Percentiles rank a stretch among this genome's conserved stretches.
phyloP scores from a whole-genome alignment of 1,140 invertebrate species.

The Neocloeon triangulifer region DNA sequence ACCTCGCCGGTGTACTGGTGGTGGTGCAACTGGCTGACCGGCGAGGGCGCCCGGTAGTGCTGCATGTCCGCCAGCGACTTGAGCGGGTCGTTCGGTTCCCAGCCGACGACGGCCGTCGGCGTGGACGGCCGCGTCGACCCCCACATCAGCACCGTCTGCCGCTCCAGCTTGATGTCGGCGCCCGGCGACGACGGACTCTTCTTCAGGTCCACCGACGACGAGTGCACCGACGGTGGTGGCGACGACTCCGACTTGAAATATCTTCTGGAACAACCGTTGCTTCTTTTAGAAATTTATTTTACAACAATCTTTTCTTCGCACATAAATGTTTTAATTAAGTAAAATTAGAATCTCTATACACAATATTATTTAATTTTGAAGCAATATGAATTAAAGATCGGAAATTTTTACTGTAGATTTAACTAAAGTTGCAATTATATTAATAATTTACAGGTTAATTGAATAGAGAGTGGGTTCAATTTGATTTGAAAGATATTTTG shows the following conservation, averaged over 20 bases:
- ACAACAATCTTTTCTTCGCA: too few species aligned
- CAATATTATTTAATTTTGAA: too few species aligned
- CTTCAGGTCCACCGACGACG: slow-evolving; percentile 8
- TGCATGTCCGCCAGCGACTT: slow-evolving; percentile 35
- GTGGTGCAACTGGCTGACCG: slow-evolving; percentile 10
- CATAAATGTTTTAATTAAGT: too few species aligned
- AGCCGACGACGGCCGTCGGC: slow-evolving; percentile 9
- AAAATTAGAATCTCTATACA: too few species aligned
- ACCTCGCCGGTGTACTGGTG: slow-evolving; percentile 8
- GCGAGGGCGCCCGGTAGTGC: slow-evolving; percentile 12
- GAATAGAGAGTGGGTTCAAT: too few species aligned
- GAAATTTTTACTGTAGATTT: too few species aligned
- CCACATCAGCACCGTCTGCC: slow-evolving; percentile 77
- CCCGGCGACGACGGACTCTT: slow-evolving; percentile 11
- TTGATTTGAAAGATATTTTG: too few species aligned
- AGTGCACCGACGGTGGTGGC: slow-evolving; percentile 18
- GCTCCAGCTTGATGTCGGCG: slow-evolving; percentile 14
- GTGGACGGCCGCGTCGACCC: slow-evolving; percentile 21
- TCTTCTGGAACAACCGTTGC: too few species aligned
- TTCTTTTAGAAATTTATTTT: too few species aligned
- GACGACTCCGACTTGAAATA: slow-evolving; percentile 17
- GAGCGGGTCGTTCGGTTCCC: slow-evolving; percentile 20
- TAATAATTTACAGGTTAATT: too few species aligned
- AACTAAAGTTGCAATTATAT: too few species aligned
- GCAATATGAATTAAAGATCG: too few species aligned